These are phyloP conservation scores for Microtus montanus DNA, from an alignment of 2,113 vertebrate species.

Conservation along the genomic window DNA sequence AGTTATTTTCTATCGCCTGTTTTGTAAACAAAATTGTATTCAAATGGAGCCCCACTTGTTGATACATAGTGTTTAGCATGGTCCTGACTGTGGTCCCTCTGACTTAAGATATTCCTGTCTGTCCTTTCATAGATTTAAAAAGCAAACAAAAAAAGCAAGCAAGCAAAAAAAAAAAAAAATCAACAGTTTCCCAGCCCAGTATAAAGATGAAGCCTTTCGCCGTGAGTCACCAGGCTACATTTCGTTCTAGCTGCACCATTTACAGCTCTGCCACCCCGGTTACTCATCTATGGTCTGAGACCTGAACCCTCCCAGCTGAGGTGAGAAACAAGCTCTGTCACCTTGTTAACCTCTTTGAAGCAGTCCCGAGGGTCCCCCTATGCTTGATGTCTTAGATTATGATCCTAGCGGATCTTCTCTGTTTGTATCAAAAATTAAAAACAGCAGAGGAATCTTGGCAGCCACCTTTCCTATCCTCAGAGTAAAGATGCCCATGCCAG, in stretches of 20 bases:
- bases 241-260: background rate
- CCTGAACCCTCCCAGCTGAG: background rate
- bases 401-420: background rate
- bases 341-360: background rate
- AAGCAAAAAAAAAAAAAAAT: background rate
- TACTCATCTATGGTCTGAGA: background rate
- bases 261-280: background rate
- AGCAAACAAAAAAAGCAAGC: too few species aligned
- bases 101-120: too few species aligned
- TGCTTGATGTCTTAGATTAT: background rate
- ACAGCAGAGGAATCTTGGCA: conserved; percentile 14
- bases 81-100: too few species aligned
- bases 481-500: background rate
- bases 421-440: conserved; percentile 42
- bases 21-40: too few species aligned
- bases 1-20: too few species aligned
- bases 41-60: too few species aligned
- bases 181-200: background rate
- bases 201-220: background rate
- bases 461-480: conserved; percentile 30
- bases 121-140: too few species aligned
- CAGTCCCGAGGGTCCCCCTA: background rate
- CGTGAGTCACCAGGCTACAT: background rate
- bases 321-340: background rate
- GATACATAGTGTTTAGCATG: too few species aligned